phyloP scores from a whole-genome alignment of 2,797 vertebrate species.

The Ataeniobius toweri region DNA sequence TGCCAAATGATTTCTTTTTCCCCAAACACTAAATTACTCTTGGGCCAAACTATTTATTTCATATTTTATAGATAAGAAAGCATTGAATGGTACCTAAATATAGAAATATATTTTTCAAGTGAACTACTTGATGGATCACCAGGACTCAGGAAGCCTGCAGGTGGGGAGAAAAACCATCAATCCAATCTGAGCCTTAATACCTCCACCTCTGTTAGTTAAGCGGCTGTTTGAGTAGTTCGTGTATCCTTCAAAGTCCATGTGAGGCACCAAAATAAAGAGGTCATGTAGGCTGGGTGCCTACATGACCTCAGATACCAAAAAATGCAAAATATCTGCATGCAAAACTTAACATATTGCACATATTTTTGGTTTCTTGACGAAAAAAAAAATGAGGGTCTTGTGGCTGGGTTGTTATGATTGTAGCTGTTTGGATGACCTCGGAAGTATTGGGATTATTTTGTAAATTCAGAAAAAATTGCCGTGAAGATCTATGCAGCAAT shows the following conservation, averaged over 20 bases:
- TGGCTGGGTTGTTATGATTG: neutral
- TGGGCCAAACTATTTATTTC: neutral
- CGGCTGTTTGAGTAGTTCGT: neutral
- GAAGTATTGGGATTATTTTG: constrained; percentile 41
- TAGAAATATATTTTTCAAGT: neutral
- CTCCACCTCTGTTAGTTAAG: neutral
- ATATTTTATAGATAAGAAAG: neutral
- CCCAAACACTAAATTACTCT: neutral
- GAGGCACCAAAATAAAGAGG: too few relatives aligned
- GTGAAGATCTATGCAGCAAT: neutral
- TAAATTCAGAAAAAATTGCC: neutral
- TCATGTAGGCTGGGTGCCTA: neutral
- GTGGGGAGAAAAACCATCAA: neutral
- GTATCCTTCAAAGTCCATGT: too few relatives aligned
- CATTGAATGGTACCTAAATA: neutral
- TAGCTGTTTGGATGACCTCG: constrained; percentile 13
- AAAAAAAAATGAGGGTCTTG: neutral
- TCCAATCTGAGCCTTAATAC: neutral
- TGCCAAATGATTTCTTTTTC: neutral
- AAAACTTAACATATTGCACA: neutral
- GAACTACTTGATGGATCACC: neutral
- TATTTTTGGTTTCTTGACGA: neutral
- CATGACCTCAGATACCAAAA: neutral
- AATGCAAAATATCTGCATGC: neutral
- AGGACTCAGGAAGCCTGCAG: neutral